phyloP scores from a whole-genome alignment of 2,888 invertebrate genomes.

The Dicyrtomina minuta region DNA sequence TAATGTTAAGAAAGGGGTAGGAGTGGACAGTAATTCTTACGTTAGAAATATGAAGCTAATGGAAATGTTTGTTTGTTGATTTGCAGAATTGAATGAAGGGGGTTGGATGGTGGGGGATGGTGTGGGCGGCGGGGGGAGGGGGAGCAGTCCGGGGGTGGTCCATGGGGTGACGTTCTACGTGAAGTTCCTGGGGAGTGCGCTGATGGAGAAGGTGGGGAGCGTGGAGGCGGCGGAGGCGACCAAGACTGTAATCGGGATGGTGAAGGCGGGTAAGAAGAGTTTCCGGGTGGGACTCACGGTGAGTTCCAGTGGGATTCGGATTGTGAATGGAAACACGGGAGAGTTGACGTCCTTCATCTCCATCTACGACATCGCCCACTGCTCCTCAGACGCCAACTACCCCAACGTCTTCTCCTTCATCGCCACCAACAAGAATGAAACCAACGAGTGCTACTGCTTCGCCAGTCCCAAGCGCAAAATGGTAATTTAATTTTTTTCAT shows the following conservation, averaged over 20 bases:
- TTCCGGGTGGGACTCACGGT: constrained; percentile 71
- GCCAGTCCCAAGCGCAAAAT: constrained; percentile 80
- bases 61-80: no score
- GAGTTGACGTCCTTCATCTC: constrained; percentile 75
- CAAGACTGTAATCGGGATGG: constrained; percentile 71
- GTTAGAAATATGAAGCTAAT: no score
- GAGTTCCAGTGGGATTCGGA: constrained; percentile 74
- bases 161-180: constrained; percentile 64
- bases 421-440: constrained; percentile 70
- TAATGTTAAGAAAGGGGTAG: no score
- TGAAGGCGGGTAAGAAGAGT: constrained; percentile 61
- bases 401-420: constrained; percentile 84
- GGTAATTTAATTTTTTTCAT: no score
- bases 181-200: constrained; percentile 75
- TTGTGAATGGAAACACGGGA: constrained; percentile 69
- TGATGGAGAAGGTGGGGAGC: constrained; percentile 69
- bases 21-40: no score
- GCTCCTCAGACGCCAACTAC: constrained; percentile 81
- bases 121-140: no score
- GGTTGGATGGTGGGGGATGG: no score
- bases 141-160: no score
- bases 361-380: constrained; percentile 82
- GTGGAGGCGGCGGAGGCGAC: constrained; percentile 77
- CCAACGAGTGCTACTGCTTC: constrained; percentile 83
- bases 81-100: constrained; percentile 49